Base-by-base conservation (phyloP, 2,888 invertebrate species). In the Dascillus cervinus region DNA sequence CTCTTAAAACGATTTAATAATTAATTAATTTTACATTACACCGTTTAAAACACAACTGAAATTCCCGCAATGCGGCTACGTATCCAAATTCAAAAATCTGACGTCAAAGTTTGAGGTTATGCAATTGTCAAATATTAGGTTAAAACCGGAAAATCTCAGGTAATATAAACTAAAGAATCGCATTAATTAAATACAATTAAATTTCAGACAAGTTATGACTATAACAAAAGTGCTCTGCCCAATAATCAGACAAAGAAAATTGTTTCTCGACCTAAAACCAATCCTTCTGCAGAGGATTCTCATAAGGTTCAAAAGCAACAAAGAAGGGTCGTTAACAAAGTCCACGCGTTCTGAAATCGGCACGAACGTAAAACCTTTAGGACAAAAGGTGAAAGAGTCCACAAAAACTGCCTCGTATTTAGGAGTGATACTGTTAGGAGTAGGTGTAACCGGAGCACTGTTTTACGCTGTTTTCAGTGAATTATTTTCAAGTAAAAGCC, bases 381-480 rank as follows among this genome's bases (percentile, higher is more conserved):
- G 79, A 8, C 79, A 82, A 52, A 81, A 79, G 72, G 86, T 90
- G 2, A 91, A 89, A 61, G 89, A 92, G 66, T 86, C 86, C 9
- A 86, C 90, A 2, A 90, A 91, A 66, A 91, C 91, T 44, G 82
- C 77, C 2, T 83, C 84, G 4, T 94, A 94, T 56, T 73, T 84
- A 47, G 82, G 82, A 8, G 77, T 95, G 2, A 86, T 94, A 44
- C 52, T 91, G 27, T 66, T 78, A 19, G 91, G 90, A 6, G 60
- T 90, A 35, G 85, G 84, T 20, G 77, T 91, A 1, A 88, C 89
- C 21, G 84, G 81, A 12, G 66, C 83, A 2, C 78, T 94, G 60
- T 82, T 89, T 56, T 94, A 82, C 61, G 77, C 83, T 29, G 78
- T 94, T 35, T 84, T 88, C 49, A 74, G 77, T 38, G 94, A 94